Conservation (phyloP, 1,140 invertebrate species). For the Diabrotica undecimpunctata region DNA sequence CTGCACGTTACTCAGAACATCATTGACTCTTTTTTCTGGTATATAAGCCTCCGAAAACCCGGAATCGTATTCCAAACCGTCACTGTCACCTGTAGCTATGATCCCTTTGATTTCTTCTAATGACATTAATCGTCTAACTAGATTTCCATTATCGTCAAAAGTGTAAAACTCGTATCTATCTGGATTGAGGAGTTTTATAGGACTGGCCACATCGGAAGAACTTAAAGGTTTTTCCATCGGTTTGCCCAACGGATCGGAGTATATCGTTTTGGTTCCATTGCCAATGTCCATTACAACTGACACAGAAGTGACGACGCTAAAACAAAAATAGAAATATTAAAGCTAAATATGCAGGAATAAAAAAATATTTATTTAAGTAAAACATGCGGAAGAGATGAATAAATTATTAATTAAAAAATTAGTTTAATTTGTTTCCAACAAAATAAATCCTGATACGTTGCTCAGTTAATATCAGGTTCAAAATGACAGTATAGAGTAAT, state of each 20-base stretch:
- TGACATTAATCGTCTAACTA: constrained; percentile 77
- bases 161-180: constrained; percentile 83
- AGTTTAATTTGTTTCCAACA: neutral
- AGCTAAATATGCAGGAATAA: neutral
- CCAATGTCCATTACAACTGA: constrained; percentile 58
- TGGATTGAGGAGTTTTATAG: constrained; percentile 68
- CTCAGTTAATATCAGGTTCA: too few relatives aligned
- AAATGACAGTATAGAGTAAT: too few relatives aligned
- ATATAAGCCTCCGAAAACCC: constrained; percentile 43
- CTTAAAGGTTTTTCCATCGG: constrained; percentile 55
- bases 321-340: constrained; percentile 28
- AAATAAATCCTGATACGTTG: neutral
- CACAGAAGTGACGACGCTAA: constrained; percentile 59
- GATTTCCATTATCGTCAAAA: constrained; percentile 74
- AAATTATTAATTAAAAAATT: neutral
- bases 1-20: constrained; percentile 75
- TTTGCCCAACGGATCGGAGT: constrained; percentile 61
- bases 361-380: neutral
- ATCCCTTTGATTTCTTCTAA: constrained; percentile 77
- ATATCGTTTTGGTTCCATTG: constrained; percentile 51
- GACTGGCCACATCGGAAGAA: constrained; percentile 62
- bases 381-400: neutral
- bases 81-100: constrained; percentile 71
- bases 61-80: constrained; percentile 41
- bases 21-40: constrained; percentile 67